Base-by-base conservation (phyloP, 2,797 vertebrate species). In the Echeneis naucrates region DNA sequence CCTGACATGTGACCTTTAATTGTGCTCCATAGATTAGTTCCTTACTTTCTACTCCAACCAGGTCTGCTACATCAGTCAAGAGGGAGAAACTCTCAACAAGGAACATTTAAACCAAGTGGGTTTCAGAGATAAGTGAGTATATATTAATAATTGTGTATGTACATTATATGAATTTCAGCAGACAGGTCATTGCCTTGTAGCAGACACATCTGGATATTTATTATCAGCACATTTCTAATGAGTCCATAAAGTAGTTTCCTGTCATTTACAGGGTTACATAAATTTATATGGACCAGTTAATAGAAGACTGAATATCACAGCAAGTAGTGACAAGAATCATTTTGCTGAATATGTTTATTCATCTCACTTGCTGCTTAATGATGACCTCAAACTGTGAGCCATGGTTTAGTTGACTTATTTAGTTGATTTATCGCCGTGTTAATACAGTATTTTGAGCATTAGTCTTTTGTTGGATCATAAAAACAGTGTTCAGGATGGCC, bases 191-290 rank as follows among this genome's bases (percentile, higher is more conserved):
- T 66, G 30, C 69, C 32, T 30, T 47, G 9, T 10, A 37, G 30
- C 35, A 27, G 23, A 66, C 9, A 5, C 24, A 79, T 84, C 75
- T 83, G 72, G 52, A 40, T 64, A 44, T 61, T 59, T 45, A 4
- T 71, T 35, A 54, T 30, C 10, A n/a, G 24, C 5, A 30, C 26
- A 68, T 54, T 72, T 62, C 5, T 19, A 72, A 75, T 54, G 16
- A 68, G 50, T n/a, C 13, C 19, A 5, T 52, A 56, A 72, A 53
- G 23, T 26, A 4, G 4, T 65, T 74, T 78, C 44, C 26, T 71
- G 30, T 44, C 4, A 12, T 70, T 73, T 80, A 60, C 42, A 60
- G 44, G n/a, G 17, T 52, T n/a, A 10, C 60, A n/a, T 70, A 55
- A 70, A 40, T 7, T 57, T 44, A 63, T 38, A 67, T 35, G 55